Evolutionary conservation across 2,113 vertebrate genomes (phyloP).

Genomic region (Miniopterus natalensis): DNA sequence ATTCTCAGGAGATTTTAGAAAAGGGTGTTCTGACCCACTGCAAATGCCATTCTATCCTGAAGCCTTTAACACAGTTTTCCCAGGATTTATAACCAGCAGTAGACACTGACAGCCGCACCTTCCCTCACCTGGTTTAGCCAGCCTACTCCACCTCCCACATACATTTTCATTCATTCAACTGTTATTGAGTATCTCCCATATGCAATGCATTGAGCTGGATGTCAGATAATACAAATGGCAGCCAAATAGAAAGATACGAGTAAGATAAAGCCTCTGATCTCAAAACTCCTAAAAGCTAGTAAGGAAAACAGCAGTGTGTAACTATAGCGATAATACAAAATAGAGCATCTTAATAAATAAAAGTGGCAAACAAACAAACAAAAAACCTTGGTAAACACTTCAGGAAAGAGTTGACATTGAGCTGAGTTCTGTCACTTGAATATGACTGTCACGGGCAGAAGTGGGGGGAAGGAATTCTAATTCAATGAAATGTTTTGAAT

Average conservation of each 20-base stretch:
- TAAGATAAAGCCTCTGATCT: not conserved
- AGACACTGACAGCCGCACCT: not conserved
- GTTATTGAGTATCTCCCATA: not conserved
- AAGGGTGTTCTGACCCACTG: not conserved
- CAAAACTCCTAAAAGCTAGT: constrained; percentile 36
- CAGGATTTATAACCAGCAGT: constrained; percentile 47
- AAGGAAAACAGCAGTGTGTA: not conserved
- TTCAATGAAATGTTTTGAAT: not conserved
- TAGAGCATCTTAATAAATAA: not conserved
- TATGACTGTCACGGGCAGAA: not conserved
- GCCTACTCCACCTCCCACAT: not conserved
- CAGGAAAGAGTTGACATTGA: not conserved
- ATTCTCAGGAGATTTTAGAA: constrained; percentile 10
- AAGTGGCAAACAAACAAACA: not conserved
- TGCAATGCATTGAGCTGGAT: not conserved
- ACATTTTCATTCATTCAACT: not conserved
- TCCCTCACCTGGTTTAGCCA: constrained; percentile 4
- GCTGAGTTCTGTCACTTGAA: not conserved
- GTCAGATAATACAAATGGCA: constrained; percentile 39
- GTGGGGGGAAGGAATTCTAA: not conserved
- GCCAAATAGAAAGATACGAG: constrained; percentile 20
- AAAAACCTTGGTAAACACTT: not conserved
- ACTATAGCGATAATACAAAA: not conserved
- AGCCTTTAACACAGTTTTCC: constrained; percentile 42
- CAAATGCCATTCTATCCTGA: constrained; percentile 32